These are phyloP conservation scores for Hemiscyllium ocellatum DNA, from an alignment of 2,113 vertebrate species.

Conservation along the genomic window DNA sequence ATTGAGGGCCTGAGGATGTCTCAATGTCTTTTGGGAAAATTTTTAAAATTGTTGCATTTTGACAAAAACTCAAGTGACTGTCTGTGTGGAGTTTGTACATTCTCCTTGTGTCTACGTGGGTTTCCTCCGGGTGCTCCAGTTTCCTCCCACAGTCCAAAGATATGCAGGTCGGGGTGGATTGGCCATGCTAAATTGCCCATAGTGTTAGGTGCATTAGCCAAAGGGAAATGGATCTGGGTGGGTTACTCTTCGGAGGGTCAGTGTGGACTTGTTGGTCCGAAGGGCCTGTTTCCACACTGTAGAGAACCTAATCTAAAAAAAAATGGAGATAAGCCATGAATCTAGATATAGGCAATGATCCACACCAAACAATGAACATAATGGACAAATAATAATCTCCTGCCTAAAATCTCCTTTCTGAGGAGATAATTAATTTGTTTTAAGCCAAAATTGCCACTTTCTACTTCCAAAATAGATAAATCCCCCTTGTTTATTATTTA, in stretches of 20 bases:
- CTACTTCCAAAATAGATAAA: background rate
- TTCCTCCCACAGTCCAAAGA: no score
- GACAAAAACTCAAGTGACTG: background rate
- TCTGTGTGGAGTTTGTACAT: no score
- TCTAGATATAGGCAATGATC: background rate
- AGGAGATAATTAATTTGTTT: background rate
- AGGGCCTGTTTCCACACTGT: no score
- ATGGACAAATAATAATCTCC: background rate
- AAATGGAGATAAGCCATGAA: background rate
- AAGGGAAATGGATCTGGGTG: no score
- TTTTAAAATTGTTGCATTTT: background rate
- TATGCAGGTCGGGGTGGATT: no score
- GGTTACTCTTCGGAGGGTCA: no score
- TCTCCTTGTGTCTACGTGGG: no score
- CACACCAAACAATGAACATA: background rate
- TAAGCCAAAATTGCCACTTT: background rate
- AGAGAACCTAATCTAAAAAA: background rate
- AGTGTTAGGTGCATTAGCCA: no score
- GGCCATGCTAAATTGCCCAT: no score
- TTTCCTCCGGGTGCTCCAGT: no score
- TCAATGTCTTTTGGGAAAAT: background rate
- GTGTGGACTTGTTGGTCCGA: no score
- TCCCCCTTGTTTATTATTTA: slow-evolving; percentile 14
- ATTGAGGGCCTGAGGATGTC: background rate
- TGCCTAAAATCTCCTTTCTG: background rate